Evolutionary conservation across 2,113 vertebrate species (phyloP).

Genomic region (Meriones unguiculatus): DNA sequence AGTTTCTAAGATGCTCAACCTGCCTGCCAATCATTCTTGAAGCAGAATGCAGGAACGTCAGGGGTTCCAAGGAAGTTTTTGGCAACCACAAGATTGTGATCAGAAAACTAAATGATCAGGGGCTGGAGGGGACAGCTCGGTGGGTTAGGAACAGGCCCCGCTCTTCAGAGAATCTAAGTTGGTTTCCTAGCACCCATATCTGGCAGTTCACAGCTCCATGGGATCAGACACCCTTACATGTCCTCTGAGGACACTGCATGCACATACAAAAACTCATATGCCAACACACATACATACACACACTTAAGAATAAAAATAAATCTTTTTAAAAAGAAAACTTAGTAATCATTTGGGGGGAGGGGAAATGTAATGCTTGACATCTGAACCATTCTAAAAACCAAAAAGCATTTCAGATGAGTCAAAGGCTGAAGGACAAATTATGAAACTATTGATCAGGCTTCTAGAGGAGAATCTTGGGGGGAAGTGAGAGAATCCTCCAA

Average conservation of each 20-base stretch:
- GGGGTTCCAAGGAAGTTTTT: slow-evolving; percentile 18
- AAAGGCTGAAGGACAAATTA: slow-evolving; percentile 36
- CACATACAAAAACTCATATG: not conserved
- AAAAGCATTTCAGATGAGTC: slow-evolving; percentile 7
- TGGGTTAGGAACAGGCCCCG: not conserved
- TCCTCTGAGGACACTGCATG: not conserved
- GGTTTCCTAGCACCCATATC: not conserved
- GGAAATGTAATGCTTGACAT: slow-evolving; percentile 49
- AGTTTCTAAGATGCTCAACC: slow-evolving; percentile 22
- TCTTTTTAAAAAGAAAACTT: not conserved
- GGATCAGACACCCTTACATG: not conserved
- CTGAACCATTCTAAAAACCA: slow-evolving; percentile 19
- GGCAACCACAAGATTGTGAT: not conserved
- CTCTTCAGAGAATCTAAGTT: not conserved
- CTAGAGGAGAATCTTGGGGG: slow-evolving; percentile 1
- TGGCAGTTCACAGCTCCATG: not conserved
- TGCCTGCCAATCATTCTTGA: slow-evolving; percentile 44
- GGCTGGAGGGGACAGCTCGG: not conserved
- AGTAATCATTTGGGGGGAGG: not conserved
- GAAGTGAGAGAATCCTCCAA: not conserved
- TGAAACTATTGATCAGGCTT: not conserved
- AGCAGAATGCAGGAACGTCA: slow-evolving; percentile 44
- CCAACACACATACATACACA: not conserved
- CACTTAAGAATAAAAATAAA: not conserved
- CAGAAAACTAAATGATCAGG: slow-evolving; percentile 39